A percentile compares a stretch with the other conserved stretches of the same genome.
Conservation (phyloP, 2,113 vertebrate species). For the Helogale parvula region DNA sequence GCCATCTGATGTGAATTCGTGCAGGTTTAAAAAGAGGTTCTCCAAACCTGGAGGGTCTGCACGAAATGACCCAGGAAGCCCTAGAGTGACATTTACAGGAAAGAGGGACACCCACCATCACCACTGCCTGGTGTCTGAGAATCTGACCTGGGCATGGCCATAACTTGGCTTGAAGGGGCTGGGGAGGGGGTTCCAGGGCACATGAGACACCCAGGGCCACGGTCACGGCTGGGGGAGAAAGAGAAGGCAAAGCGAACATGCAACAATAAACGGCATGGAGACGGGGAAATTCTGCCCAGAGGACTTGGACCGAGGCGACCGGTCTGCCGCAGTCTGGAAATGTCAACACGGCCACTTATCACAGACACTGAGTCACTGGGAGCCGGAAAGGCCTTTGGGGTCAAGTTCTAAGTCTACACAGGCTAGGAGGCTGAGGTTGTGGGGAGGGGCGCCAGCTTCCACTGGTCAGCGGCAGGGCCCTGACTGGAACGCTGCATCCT, state of each 20-base stretch:
- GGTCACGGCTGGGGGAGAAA: not conserved
- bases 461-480: not conserved
- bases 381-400: not conserved
- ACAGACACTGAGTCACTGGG: not conserved
- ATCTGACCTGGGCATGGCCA: not conserved
- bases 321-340: not conserved
- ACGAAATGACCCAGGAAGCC: not conserved
- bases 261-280: not conserved
- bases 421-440: not conserved
- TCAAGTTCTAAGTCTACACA: not conserved
- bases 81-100: not conserved
- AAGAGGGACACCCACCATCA: not conserved
- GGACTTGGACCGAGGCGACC: no score
- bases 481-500: not conserved
- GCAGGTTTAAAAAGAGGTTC: constrained; percentile 7
- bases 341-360: not conserved
- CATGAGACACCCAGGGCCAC: accelerated
- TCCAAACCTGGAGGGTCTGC: not conserved
- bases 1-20: not conserved
- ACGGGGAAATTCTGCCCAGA: not conserved
- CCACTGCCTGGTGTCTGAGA: not conserved
- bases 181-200: not conserved
- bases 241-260: not conserved
- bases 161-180: not conserved
- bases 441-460: not conserved